Conservation (phyloP, 30 jellyfish, hydroid and myxozoan species). For the Aurelia sp. region DNA sequence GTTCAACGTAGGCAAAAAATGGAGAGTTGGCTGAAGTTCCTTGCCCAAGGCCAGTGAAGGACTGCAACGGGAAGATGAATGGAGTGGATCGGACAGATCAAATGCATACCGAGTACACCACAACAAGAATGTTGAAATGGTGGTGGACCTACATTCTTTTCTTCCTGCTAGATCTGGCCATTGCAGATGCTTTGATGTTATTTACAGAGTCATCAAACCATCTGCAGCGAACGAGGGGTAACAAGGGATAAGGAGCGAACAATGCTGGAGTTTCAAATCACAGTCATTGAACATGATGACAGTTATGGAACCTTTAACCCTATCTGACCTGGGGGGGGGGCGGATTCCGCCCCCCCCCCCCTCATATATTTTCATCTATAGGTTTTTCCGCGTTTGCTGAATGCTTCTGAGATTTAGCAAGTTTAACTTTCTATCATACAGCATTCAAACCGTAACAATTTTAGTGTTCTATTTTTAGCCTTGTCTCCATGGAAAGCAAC, state of each 20-base stretch:
- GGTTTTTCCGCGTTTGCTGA: too few species aligned
- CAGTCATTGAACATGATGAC: too few species aligned
- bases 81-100: conserved; percentile 86
- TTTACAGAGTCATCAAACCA: conserved; percentile 37
- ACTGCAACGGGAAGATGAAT: conserved; percentile 63
- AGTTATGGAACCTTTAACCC: too few species aligned
- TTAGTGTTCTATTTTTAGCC: too few species aligned
- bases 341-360: too few species aligned
- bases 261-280: not conserved
- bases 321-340: too few species aligned
- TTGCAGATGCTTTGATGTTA: conserved; percentile 66
- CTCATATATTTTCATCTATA: too few species aligned
- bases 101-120: conserved; percentile 66
- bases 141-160: conserved; percentile 77
- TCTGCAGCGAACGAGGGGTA: not conserved
- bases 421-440: too few species aligned
- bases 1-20: conserved; percentile 38
- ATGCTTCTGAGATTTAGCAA: too few species aligned
- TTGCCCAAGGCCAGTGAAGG: conserved; percentile 75
- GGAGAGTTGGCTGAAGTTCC: conserved; percentile 36
- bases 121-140: conserved; percentile 45
- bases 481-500: too few species aligned
- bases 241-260: not conserved
- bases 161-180: conserved; percentile 69
- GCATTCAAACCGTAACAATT: too few species aligned